phyloP scores from a whole-genome alignment of 2,113 vertebrate species.

The Anas platyrhynchos region DNA sequence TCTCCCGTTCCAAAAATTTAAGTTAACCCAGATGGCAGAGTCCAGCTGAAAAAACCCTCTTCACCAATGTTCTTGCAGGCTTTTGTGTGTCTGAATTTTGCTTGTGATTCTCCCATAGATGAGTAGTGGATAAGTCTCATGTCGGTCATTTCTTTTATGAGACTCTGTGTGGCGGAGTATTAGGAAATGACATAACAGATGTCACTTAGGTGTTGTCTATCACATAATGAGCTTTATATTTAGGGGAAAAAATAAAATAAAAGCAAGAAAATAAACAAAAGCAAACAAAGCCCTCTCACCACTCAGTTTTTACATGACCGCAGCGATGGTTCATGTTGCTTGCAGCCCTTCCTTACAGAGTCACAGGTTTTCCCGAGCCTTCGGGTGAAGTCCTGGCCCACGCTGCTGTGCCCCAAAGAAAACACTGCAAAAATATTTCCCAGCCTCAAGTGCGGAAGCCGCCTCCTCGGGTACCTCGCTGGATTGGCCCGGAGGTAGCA shows the following conservation, averaged over 20 bases:
- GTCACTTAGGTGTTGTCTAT: background rate
- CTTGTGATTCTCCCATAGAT: background rate
- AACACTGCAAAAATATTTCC: background rate
- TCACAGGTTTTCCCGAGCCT: background rate
- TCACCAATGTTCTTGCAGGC: background rate
- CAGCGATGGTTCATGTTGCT: background rate
- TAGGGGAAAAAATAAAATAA: background rate
- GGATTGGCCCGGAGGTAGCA: constrained; percentile 4
- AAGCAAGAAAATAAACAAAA: no score
- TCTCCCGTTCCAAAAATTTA: background rate
- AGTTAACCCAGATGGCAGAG: background rate
- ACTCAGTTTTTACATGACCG: background rate
- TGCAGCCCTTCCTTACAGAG: background rate
- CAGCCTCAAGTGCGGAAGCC: background rate
- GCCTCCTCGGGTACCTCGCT: background rate
- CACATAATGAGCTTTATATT: background rate
- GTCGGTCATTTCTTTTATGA: background rate
- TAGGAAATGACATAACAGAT: background rate
- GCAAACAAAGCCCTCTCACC: background rate
- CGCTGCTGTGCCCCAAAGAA: background rate
- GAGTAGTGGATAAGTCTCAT: background rate
- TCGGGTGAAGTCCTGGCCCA: background rate
- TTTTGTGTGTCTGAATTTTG: background rate
- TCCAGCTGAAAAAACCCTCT: background rate
- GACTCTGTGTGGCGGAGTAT: background rate